Percentiles rank a stretch among this genome's conserved stretches.
Evolutionary conservation across 2,888 invertebrate species (phyloP).

Genomic region (Sycophila texana): DNA sequence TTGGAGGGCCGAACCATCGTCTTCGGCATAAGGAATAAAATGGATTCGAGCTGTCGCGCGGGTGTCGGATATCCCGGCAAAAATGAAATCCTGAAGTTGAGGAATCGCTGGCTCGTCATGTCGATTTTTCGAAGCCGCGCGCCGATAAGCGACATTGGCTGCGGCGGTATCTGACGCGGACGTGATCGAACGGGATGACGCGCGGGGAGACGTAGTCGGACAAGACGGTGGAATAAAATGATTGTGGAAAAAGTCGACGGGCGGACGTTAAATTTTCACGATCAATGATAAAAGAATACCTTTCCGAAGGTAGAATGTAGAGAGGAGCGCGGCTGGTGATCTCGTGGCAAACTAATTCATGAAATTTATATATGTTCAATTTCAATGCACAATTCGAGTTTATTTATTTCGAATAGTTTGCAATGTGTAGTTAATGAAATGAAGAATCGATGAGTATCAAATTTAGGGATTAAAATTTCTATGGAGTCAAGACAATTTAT

Average conservation of each 20-base stretch:
- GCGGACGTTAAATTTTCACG: too few species aligned
- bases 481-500: too few species aligned
- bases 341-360: too few species aligned
- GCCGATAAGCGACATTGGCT: constrained; percentile 10
- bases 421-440: too few species aligned
- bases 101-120: neutral
- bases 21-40: neutral
- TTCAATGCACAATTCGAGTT: too few species aligned
- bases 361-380: too few species aligned
- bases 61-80: neutral
- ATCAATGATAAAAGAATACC: too few species aligned
- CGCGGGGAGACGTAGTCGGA: neutral
- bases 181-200: constrained; percentile 19
- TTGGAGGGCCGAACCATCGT: neutral
- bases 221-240: neutral
- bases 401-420: too few species aligned
- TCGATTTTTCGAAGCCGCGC: constrained; percentile 18
- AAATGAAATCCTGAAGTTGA: constrained; percentile 31
- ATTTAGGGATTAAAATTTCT: too few species aligned
- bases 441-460: too few species aligned
- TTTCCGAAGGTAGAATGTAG: too few species aligned
- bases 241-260: neutral
- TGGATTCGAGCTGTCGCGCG: neutral
- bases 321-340: too few species aligned
- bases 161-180: neutral